Percentiles rank a stretch among this genome's conserved stretches.
Conservation (phyloP, 92 coral and sea anemone genomes). For the Bergia sp. region DNA sequence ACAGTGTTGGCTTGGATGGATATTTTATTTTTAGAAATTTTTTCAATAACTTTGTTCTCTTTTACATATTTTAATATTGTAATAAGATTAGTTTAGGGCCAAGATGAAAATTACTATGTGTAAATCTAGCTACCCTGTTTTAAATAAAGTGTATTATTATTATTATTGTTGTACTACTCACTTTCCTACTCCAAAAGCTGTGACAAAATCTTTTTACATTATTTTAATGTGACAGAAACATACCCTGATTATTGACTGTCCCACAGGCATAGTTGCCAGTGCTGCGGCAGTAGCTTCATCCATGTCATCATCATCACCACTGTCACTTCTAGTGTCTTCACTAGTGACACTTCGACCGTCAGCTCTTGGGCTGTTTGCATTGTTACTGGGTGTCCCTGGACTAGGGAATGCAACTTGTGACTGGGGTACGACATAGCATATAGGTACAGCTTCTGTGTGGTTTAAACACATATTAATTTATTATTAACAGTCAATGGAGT, state of each 20-base stretch:
- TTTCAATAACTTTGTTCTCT: no score
- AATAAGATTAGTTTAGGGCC: no score
- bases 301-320: slow-evolving; percentile 87
- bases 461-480: not conserved
- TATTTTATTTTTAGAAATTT: no score
- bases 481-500: no score
- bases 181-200: not conserved
- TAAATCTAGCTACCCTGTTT: no score
- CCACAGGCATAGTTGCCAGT: slow-evolving; percentile 50
- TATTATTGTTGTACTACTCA: no score
- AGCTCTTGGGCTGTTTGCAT: slow-evolving; percentile 83
- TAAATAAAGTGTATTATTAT: no score
- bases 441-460: slow-evolving; percentile 75
- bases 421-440: slow-evolving; percentile 80
- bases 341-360: slow-evolving; percentile 90
- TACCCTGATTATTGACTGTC: slow-evolving; percentile 82
- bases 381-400: slow-evolving; percentile 69
- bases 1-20: no score
- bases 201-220: not conserved
- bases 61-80: no score
- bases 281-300: slow-evolving; percentile 77
- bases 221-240: not conserved
- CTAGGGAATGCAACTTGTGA: slow-evolving; percentile 72
- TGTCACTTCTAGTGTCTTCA: slow-evolving; percentile 92
- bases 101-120: no score